These are phyloP conservation scores for Hypocryptadius cinnamomeus DNA, from an alignment of 2,113 vertebrate genomes.

Conservation along the genomic window DNA sequence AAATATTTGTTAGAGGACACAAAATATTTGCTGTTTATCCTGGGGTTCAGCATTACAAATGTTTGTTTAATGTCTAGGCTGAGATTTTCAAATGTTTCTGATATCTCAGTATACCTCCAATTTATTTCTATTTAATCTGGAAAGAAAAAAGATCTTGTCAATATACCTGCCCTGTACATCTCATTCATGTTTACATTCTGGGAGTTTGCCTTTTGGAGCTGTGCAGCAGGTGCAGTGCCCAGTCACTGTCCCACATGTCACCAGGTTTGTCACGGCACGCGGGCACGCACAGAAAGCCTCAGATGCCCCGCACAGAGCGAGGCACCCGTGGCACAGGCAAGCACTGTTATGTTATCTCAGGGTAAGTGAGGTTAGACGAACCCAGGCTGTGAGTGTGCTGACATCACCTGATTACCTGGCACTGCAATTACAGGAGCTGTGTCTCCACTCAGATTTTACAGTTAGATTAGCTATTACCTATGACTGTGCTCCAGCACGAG, in stretches of 20 bases:
- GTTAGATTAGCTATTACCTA: conserved; percentile 47
- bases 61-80: neutral
- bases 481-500: neutral
- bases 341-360: neutral
- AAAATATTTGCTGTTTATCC: conserved; percentile 25
- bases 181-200: neutral
- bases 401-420: conserved; percentile 18
- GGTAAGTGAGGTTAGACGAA: neutral
- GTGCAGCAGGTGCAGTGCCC: neutral
- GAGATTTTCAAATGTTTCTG: neutral
- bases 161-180: neutral
- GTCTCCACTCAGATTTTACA: conserved; percentile 45
- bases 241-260: neutral
- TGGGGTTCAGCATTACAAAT: neutral
- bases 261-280: neutral
- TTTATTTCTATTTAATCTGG: neutral
- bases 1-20: conserved; percentile 34
- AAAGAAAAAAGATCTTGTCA: neutral
- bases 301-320: accelerated
- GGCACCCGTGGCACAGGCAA: neutral
- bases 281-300: neutral
- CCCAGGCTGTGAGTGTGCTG: neutral
- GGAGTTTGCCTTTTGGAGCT: neutral
- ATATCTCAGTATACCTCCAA: neutral
- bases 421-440: neutral